Evolutionary conservation across 2,888 invertebrate species (phyloP).

Genomic region (Miltochrista miniata): DNA sequence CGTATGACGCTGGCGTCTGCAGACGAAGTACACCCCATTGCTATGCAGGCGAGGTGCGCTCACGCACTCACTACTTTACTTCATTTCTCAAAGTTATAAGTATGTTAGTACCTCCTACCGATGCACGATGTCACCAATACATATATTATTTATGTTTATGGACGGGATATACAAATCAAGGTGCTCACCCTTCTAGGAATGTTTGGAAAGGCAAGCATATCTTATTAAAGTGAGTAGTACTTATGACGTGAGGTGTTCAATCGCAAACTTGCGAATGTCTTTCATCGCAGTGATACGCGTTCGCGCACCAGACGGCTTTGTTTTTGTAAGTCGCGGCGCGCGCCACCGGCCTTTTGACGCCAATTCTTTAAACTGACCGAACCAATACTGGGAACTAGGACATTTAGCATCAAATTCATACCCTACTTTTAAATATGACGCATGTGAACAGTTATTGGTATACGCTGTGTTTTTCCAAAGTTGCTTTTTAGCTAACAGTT

Average conservation of each 20-base stretch:
- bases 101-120: constrained; percentile 13
- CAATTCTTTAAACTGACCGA: constrained; percentile 64
- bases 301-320: constrained; percentile 63
- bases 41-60: constrained; percentile 64
- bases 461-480: constrained; percentile 34
- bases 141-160: background rate
- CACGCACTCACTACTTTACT: constrained; percentile 59
- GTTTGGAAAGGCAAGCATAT: constrained; percentile 20
- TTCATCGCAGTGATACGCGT: constrained; percentile 48
- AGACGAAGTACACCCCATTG: constrained; percentile 62
- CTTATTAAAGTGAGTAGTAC: constrained; percentile 22
- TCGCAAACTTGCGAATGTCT: constrained; percentile 37
- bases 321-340: constrained; percentile 77
- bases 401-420: constrained; percentile 53
- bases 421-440: constrained; percentile 36
- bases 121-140: background rate
- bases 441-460: constrained; percentile 20
- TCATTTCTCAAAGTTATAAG: constrained; percentile 52
- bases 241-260: constrained; percentile 33
- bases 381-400: constrained; percentile 73
- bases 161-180: background rate
- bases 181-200: constrained; percentile 5
- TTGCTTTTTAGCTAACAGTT: constrained; percentile 14
- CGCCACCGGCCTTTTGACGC: constrained; percentile 60
- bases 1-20: constrained; percentile 75